Evolutionary conservation across 2,888 invertebrate species (phyloP).

Genomic region (Glyphotaelius pellucidus): DNA sequence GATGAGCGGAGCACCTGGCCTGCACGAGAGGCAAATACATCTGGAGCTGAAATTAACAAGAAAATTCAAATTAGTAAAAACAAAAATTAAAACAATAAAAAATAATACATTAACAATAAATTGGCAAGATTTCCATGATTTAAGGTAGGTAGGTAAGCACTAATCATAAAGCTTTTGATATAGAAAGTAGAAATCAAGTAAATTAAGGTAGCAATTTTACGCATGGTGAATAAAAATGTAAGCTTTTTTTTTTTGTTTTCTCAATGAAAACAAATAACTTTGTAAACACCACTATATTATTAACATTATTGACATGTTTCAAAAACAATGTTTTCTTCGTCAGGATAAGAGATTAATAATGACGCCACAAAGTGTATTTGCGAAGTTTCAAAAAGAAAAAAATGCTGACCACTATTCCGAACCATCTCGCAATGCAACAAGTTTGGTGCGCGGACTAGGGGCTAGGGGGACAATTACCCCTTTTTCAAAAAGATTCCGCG

Average conservation of each 20-base stretch:
- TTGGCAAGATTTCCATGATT: neutral
- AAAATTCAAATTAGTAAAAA: slow-evolving; percentile 5
- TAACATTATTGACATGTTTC: too few species aligned
- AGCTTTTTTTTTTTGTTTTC: too few species aligned
- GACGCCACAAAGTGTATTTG: too few species aligned
- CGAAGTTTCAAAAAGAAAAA: too few species aligned
- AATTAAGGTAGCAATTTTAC: neutral
- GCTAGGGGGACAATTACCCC: neutral
- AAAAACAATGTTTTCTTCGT: too few species aligned
- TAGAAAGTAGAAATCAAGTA: neutral
- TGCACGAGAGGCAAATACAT: slow-evolving; percentile 85
- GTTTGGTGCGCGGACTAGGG: neutral
- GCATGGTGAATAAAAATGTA: neutral
- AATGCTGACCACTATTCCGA: neutral
- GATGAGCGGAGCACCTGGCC: slow-evolving; percentile 87
- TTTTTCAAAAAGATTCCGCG: slow-evolving; percentile 16
- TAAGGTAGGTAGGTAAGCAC: neutral
- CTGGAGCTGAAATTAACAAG: slow-evolving; percentile 77
- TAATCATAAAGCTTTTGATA: neutral
- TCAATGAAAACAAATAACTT: too few species aligned
- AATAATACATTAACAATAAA: neutral
- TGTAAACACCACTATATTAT: too few species aligned
- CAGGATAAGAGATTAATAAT: too few species aligned
- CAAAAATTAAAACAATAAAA: slow-evolving; percentile 31
- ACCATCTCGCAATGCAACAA: neutral